Percentiles rank a stretch among this genome's conserved stretches.
Conservation (phyloP, 64 coral and sea anemone genomes). For the Pocillopora damicornis region DNA sequence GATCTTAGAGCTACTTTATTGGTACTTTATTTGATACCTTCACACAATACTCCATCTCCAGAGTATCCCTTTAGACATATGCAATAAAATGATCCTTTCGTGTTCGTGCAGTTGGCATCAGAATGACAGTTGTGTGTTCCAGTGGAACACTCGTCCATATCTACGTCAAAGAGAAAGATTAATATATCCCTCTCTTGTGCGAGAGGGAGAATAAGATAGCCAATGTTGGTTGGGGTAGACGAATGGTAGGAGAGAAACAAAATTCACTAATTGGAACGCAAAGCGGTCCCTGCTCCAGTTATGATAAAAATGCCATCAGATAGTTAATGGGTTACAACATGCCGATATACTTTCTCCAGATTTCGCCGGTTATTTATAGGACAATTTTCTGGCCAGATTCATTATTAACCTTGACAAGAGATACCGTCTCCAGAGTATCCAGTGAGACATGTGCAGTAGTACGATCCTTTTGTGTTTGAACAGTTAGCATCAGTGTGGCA, state of each 20-base stretch:
- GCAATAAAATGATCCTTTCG: conserved; percentile 65
- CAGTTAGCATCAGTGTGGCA: conserved; percentile 72
- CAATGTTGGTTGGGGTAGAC: no score
- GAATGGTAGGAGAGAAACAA: no score
- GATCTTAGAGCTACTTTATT: no score
- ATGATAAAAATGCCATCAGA: no score
- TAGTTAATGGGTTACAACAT: no score
- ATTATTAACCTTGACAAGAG: conserved; percentile 37
- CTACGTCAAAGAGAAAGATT: not conserved
- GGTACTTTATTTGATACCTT: conserved; percentile 17
- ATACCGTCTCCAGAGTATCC: conserved; percentile 49
- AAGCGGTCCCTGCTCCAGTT: no score
- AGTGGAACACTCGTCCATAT: conserved; percentile 59
- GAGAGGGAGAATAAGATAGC: no score
- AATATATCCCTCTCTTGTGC: no score
- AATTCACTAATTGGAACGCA: no score
- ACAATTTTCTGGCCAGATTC: no score
- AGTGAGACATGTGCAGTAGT: conserved; percentile 40
- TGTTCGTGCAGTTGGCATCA: conserved; percentile 78
- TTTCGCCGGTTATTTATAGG: no score
- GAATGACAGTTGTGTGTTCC: conserved; percentile 51
- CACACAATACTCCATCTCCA: conserved; percentile 36
- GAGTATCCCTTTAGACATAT: conserved; percentile 66
- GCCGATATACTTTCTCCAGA: no score
- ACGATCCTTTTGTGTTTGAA: conserved; percentile 74